Evolutionary conservation across 1,140 invertebrate genomes (phyloP), one percentile per base, ranked within the genome.

Genomic region (Catajapyx aquilonaris): DNA sequence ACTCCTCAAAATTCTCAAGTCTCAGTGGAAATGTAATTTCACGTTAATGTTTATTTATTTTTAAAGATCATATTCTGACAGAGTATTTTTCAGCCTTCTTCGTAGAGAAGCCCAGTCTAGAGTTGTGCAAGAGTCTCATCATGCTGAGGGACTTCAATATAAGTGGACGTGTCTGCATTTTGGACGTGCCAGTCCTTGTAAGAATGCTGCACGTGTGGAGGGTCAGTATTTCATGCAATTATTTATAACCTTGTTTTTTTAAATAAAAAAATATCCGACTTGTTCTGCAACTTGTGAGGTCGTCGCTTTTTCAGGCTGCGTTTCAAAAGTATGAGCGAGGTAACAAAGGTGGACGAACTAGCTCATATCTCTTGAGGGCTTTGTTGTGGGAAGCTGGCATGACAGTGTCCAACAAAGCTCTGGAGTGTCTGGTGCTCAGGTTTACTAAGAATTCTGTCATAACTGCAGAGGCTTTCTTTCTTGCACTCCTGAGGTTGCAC

Each of bases 381-480:
- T 56, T 75, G 37, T 55, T 76, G 34, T 71, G 69, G 66, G 73
- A 73, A 55, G 67, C 71, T 18, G 73, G 73, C 37, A 64, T 71
- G 36, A 68, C 69, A 3, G 73, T 73, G 5, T 71, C 67, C 47
- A 78, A 78, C 53, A 78, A 78, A 61, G 75, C 77, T 38, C 55
- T 77, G 34, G 75, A 78, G 61, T 73, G 72, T 53, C 52, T 76
- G 13, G 69, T 76, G 30, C 53, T 76, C 20, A 52, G 74, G 41
- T 76, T 72, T 57, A 63, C 72, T 11, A 68, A 69, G 49, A 68
- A 68, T 52, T 56, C 56, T 35, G 47, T 64, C 15, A 52, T 77
- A 2, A 61, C 67, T 4, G 61, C 68, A 1, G 72, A 74, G 54
- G 64, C 66, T 42, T 76, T 71, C 52, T 50, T 76, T 11, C 64